Evolutionary conservation across 2,888 invertebrate genomes (phyloP).

Genomic region (Caenorhabditis angaria): DNA sequence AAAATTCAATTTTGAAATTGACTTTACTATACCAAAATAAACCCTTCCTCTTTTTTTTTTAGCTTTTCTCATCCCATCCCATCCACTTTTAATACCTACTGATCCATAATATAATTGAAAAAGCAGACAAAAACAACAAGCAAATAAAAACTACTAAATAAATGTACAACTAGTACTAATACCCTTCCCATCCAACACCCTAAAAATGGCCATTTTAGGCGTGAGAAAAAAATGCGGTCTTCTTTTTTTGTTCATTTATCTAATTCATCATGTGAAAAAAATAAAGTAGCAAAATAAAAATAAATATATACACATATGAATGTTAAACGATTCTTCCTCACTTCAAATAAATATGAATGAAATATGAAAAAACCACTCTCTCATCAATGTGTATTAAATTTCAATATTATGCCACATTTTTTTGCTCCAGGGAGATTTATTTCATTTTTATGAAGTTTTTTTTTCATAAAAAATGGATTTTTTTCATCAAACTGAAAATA

Average conservation of each 20-base stretch:
- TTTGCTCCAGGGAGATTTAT: background rate
- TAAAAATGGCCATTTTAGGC: background rate
- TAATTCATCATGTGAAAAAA: slow-evolving; percentile 2
- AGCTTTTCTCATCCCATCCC: background rate
- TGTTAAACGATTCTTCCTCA: background rate
- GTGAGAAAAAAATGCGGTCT: background rate
- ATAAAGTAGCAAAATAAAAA: background rate
- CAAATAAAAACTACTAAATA: slow-evolving; percentile 1
- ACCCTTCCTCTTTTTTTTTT: background rate
- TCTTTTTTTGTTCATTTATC: background rate
- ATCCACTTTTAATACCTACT: background rate
- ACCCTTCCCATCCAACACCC: no score
- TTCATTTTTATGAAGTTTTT: background rate
- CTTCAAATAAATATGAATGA: no score
- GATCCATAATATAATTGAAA: slow-evolving; percentile 4
- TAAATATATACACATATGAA: slow-evolving; percentile 4
- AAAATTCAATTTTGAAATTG: background rate
- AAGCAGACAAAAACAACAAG: slow-evolving; percentile 1
- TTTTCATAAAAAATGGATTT: no score
- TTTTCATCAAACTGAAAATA: no score
- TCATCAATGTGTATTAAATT: slow-evolving; percentile 2
- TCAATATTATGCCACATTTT: slow-evolving; percentile 2
- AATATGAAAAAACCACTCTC: background rate
- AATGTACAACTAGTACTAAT: slow-evolving; percentile 1
- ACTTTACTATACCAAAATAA: background rate